Percentiles rank a stretch among this genome's conserved stretches.
Evolutionary conservation across 2,888 invertebrate species (phyloP).

Genomic region (Coelinius sp.): DNA sequence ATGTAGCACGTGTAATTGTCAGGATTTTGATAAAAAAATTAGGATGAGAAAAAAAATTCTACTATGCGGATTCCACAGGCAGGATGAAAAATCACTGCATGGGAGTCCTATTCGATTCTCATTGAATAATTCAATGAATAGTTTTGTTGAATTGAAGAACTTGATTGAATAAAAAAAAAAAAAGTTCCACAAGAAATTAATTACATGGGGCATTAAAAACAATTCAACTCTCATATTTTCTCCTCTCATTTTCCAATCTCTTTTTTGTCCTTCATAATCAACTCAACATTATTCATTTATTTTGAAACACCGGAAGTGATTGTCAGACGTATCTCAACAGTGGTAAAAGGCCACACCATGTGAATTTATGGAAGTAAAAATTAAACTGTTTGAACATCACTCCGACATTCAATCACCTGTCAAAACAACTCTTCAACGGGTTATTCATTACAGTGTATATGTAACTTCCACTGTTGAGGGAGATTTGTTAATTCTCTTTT

Average conservation of each 20-base stretch:
- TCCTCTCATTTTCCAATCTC: too few relatives aligned
- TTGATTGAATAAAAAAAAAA: not conserved
- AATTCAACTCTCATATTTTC: too few relatives aligned
- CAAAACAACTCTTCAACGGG: conserved; percentile 29
- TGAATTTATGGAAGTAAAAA: not conserved
- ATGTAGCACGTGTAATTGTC: conserved; percentile 12
- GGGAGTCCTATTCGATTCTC: too few relatives aligned
- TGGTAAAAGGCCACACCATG: not conserved
- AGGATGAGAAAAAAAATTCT: too few relatives aligned
- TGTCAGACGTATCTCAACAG: not conserved
- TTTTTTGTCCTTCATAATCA: not conserved
- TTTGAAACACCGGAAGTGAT: not conserved
- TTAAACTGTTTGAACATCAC: conserved; percentile 16
- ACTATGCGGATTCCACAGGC: too few relatives aligned
- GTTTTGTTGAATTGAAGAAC: too few relatives aligned
- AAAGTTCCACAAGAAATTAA: too few relatives aligned
- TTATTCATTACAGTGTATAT: conserved; percentile 14
- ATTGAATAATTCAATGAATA: too few relatives aligned
- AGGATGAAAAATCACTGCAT: too few relatives aligned
- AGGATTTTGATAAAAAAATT: not conserved
- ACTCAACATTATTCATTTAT: not conserved
- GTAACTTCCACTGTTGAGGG: conserved; percentile 15
- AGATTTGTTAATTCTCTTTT: conserved; percentile 18
- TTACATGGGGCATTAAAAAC: too few relatives aligned
- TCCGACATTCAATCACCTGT: conserved; percentile 17